Base-by-base conservation (phyloP, 2,797 vertebrate genomes). In the Rachycentron canadum region DNA sequence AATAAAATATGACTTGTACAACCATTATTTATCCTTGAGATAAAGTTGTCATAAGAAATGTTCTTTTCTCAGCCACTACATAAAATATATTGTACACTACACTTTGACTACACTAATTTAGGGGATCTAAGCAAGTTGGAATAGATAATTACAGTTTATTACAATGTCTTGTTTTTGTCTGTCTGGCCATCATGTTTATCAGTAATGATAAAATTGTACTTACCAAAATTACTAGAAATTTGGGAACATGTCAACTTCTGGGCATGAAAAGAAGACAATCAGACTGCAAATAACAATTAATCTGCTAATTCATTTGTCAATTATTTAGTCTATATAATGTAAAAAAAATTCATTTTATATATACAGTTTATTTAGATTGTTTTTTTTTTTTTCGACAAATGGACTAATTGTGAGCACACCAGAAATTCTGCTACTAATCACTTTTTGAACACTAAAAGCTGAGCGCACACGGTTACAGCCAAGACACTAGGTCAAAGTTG, bases 1-100 rank as follows among this genome's bases (percentile, higher is more conserved):
- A 99, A 98, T 99, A 98, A 99, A 98, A 97, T 95, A 91, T 90
- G 95, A 96, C 94, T 95, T 98, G 96, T 97, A 97, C 95, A 97
- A 97, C 92, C 95, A 86, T 87, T 85, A 86, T 43, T 84, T 76
- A 85, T 81, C 91, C 83, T 63, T 67, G 63, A 30, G 49, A 73
- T 71, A 5, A 69, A 49, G 68, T 57, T 80, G 60, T 88, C 79
- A 6, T 23, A 8, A 59, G 41, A 82, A 55, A 60, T 83, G 73
- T 66, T 32, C 14, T 47, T 43, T 3, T 34, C 30, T 26, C 16
- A 25, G 25, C 2, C 13, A 7, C 28, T 50, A 13, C 56, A 59
- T 30, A 25, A 49, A 64, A 49, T 0, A 16, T 40, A 0, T 59
- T 45, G 38, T 32, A 23, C 11, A 34, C 21, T 5, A 7, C 40